phyloP scores from a whole-genome alignment of 2,113 vertebrate genomes.

The Mystacornis crossleyi region DNA sequence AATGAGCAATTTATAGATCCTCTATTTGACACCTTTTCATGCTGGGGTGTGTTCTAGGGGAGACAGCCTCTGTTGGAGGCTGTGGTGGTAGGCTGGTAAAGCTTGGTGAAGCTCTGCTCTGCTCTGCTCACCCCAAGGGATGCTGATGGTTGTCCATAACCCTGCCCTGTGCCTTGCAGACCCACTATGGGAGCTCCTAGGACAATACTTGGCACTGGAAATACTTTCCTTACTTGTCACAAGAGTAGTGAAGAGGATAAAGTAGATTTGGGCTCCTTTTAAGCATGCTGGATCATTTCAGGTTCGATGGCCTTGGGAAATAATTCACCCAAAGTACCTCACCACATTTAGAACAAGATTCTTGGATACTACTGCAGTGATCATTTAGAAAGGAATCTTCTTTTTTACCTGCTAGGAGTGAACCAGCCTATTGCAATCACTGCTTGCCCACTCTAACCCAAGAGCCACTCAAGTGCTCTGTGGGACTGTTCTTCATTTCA shows the following conservation, averaged over 20 bases:
- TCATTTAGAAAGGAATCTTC: background rate
- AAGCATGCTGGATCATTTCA: rapidly evolving
- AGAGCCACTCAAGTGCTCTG: rapidly evolving
- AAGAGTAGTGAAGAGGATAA: background rate
- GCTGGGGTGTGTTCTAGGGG: background rate
- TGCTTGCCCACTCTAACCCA: background rate
- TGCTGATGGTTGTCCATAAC: rapidly evolving
- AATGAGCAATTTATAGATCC: background rate
- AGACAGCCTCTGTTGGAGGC: background rate
- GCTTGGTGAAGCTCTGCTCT: background rate
- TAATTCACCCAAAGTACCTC: background rate
- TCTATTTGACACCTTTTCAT: rapidly evolving
- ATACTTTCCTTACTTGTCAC: background rate
- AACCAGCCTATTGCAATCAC: background rate
- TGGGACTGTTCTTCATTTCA: background rate
- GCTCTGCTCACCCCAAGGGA: background rate
- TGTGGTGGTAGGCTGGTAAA: background rate
- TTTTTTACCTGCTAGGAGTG: background rate
- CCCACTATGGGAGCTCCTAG: background rate
- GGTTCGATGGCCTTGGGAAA: background rate
- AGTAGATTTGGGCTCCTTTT: background rate
- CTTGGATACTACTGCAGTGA: background rate
- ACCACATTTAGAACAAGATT: background rate
- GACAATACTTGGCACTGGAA: background rate
- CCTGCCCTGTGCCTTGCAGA: background rate